Base-by-base conservation (phyloP, 2,113 vertebrate species). In the Neodon shergylaensis region DNA sequence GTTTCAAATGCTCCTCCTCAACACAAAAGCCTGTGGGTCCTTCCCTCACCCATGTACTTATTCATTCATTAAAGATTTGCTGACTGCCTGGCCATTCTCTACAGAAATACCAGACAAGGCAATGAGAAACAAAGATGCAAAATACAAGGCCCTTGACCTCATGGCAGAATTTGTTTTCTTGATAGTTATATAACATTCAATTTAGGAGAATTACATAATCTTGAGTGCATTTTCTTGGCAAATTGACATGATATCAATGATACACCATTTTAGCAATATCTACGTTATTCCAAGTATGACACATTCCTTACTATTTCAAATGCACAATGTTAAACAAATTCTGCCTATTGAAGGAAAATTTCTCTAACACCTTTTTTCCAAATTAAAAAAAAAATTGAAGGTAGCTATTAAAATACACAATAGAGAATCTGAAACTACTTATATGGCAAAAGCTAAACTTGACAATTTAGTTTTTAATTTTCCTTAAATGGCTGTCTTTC, bases 381-480 rank as follows among this genome's bases (percentile, higher is more conserved):
- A 92, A 78, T 68, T 92, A 92, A 92, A 87, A 93, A 88, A 28
- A 74, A 93, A 28, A 33, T 12, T 88, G 17, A 81, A 12, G 19
- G 74, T 81, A 92, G 28, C 17, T 22, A 66, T 54, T 87, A 91
- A 91, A 92, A 94, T 26, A 89, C n/a, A 44, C n/a, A 92, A 74
- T 31, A 12, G 21, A 90, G 36, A 92, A 91, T 92, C 74, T 95
- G 86, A 92, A 90, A 13, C n/a, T 88, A 79, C 58, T 79, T 76
- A 90, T 63, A 16, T 84, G 24, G 36, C 94, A 90, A 96, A 96
- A 96, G 68, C 49, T 76, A 54, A 39, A 81, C 31, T 14, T 86
- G 31, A 94, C 9, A 91, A 65, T 88, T 91, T 81, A 47, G 42
- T 94, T 96, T 89, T 90, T 61, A 77, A 68, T 90, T 97, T 92